Evolutionary conservation across 2,797 vertebrate genomes (phyloP).

Genomic region (Zenarchopterus dispar): DNA sequence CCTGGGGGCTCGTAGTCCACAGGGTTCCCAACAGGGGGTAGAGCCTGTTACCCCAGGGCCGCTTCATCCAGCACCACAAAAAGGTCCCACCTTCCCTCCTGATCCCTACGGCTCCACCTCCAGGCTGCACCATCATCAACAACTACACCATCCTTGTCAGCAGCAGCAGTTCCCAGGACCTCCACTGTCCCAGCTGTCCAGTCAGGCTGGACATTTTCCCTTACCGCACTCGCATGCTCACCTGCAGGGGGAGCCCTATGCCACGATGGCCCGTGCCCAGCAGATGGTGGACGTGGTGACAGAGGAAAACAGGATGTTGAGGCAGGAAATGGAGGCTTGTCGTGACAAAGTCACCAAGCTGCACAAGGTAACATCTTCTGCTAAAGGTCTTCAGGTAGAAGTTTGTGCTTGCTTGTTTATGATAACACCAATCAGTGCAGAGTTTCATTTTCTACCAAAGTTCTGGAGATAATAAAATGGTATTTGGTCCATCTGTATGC

Average conservation of each 20-base stretch:
- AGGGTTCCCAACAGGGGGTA: slow-evolving; percentile 72
- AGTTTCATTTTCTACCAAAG: too few relatives aligned
- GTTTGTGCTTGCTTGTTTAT: too few relatives aligned
- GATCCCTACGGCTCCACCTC: slow-evolving; percentile 81
- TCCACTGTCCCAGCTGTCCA: slow-evolving; percentile 56
- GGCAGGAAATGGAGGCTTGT: slow-evolving; percentile 92
- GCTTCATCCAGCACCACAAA: slow-evolving; percentile 57
- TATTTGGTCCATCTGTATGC: too few relatives aligned
- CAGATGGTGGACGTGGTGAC: slow-evolving; percentile 96
- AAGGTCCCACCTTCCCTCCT: slow-evolving; percentile 71
- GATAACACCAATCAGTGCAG: too few relatives aligned
- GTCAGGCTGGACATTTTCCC: slow-evolving; percentile 76
- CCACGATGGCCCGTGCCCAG: slow-evolving; percentile 90
- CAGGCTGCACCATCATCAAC: slow-evolving; percentile 75
- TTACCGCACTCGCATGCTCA: slow-evolving; percentile 83
- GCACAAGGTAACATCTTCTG: slow-evolving; percentile 86
- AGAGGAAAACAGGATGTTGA: slow-evolving; percentile 91
- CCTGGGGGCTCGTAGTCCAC: slow-evolving; percentile 75
- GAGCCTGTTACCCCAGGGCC: slow-evolving; percentile 83
- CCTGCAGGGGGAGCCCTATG: slow-evolving; percentile 89
- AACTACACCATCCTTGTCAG: slow-evolving; percentile 56
- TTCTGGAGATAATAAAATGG: too few relatives aligned
- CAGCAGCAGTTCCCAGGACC: slow-evolving; percentile 76
- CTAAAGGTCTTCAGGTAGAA: neutral
- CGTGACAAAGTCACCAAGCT: slow-evolving; percentile 94